These are phyloP conservation scores for Euproctis similis DNA, from an alignment of 2,888 invertebrate species.

Conservation along the genomic window DNA sequence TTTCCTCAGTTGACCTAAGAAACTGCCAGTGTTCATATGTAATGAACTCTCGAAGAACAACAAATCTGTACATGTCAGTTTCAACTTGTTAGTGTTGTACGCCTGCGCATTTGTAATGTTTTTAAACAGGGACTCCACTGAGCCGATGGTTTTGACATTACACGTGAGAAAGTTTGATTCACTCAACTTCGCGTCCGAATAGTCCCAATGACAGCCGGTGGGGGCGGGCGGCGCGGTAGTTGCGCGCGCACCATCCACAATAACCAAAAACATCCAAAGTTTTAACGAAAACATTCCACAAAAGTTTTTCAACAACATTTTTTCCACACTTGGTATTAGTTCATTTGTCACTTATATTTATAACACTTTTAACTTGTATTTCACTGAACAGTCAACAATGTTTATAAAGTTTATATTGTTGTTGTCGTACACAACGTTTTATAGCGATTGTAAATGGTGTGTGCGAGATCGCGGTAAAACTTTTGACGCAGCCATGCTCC, in stretches of 20 bases:
- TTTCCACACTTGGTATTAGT: constrained; percentile 57
- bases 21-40: constrained; percentile 77
- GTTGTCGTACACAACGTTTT: constrained; percentile 53
- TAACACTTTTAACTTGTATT: constrained; percentile 41
- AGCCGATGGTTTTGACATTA: constrained; percentile 83
- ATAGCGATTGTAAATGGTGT: constrained; percentile 70
- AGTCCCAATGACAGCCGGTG: constrained; percentile 84
- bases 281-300: constrained; percentile 70
- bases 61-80: constrained; percentile 82
- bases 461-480: constrained; percentile 66
- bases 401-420: constrained; percentile 45
- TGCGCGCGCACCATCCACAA: constrained; percentile 72
- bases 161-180: constrained; percentile 79
- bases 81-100: constrained; percentile 81
- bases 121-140: constrained; percentile 80
- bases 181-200: constrained; percentile 73
- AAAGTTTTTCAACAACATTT: constrained; percentile 64
- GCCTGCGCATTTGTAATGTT: constrained; percentile 83
- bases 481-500: constrained; percentile 75
- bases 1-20: constrained; percentile 79
- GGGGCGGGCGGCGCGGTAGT: constrained; percentile 77
- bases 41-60: constrained; percentile 84
- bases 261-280: constrained; percentile 70
- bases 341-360: constrained; percentile 61
- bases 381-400: constrained; percentile 51